phyloP scores from a whole-genome alignment of 2,888 invertebrate species.

The Falcaria lacertinaria region DNA sequence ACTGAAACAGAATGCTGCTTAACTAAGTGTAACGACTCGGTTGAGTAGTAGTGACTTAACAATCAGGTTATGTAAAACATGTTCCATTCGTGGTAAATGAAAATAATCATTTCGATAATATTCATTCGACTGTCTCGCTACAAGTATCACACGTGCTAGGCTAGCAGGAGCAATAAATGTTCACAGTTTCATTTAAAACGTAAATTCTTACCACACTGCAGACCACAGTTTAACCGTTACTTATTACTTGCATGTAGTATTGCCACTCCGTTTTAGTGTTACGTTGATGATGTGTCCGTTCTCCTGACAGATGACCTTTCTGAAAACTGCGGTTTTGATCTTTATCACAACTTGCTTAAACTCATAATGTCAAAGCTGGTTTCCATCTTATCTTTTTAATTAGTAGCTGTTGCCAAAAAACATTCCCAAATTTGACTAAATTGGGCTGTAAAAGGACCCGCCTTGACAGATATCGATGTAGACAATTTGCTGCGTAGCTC shows the following conservation, averaged over 20 bases:
- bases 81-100: slow-evolving; percentile 1
- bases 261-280: not conserved
- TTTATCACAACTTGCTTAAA: not conserved
- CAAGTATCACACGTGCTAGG: too few species aligned
- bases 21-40: slow-evolving; percentile 17
- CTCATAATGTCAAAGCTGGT: not conserved
- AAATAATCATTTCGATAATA: not conserved
- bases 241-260: slow-evolving; percentile 4
- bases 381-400: not conserved
- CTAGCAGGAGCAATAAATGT: too few species aligned
- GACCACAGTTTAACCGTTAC: slow-evolving; percentile 5
- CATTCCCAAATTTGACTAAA: slow-evolving; percentile 43
- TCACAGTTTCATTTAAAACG: too few species aligned
- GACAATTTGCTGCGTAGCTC: slow-evolving; percentile 31
- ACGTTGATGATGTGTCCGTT: not conserved
- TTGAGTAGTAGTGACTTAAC: slow-evolving; percentile 25
- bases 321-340: not conserved
- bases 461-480: slow-evolving; percentile 32
- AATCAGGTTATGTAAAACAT: not conserved
- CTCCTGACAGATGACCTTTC: slow-evolving; percentile 2
- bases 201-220: slow-evolving; percentile 9
- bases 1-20: slow-evolving; percentile 4
- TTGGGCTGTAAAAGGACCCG: slow-evolving; percentile 50
- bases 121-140: too few species aligned
- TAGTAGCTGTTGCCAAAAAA: slow-evolving; percentile 21